Conservation (phyloP, 1,140 invertebrate species). For the Melipona quadrifasciata region DNA sequence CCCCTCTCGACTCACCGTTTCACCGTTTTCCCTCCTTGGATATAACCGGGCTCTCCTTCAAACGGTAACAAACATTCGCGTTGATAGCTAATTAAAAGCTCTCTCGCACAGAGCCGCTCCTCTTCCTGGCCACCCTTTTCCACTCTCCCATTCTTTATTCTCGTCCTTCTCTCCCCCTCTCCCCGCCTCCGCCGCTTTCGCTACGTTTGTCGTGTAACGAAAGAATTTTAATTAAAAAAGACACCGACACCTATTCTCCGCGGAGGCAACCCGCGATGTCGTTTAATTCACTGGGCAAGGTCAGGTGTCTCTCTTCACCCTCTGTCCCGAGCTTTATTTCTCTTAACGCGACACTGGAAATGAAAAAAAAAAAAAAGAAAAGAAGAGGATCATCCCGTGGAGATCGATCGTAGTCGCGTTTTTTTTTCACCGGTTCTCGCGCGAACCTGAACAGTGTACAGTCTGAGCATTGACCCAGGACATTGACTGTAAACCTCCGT, state of each 20-base stretch:
- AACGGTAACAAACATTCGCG: conserved; percentile 57
- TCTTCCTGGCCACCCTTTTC: not conserved
- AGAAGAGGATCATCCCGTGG: not conserved
- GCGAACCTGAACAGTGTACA: not conserved
- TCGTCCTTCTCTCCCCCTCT: not conserved
- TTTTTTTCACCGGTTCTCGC: not conserved
- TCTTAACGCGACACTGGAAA: not conserved
- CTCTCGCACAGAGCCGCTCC: not conserved
- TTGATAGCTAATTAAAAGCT: conserved; percentile 58
- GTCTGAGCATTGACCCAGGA: conserved; percentile 28
- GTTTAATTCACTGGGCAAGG: conserved; percentile 50
- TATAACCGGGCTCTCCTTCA: conserved; percentile 1
- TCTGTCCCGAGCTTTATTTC: not conserved
- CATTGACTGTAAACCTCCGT: conserved; percentile 21
- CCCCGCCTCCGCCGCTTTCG: too few species aligned
- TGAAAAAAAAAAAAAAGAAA: not conserved
- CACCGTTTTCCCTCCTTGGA: conserved; percentile 7
- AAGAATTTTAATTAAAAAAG: conserved; percentile 62
- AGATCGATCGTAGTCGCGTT: not conserved
- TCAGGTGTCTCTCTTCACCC: conserved; percentile 14
- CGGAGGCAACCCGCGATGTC: conserved; percentile 10
- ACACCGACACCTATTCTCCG: conserved; percentile 36
- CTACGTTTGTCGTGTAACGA: not conserved
- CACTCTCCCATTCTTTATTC: not conserved
- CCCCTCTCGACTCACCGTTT: conserved; percentile 19